Conservation (phyloP, 1,140 invertebrate genomes). For the Cotesia chilonis region DNA sequence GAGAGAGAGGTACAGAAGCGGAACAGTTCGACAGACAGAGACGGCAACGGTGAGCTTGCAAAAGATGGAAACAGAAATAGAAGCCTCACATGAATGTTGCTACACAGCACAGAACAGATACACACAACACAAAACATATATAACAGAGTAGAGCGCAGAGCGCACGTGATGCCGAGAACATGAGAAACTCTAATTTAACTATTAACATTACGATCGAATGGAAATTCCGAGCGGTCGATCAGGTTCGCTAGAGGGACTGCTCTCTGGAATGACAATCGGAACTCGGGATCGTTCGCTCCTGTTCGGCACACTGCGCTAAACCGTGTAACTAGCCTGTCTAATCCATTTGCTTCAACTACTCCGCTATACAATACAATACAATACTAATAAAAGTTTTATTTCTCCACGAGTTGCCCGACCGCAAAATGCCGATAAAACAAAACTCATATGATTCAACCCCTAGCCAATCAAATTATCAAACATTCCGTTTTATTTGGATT, state of each 20-base stretch:
- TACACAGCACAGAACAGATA: too few species aligned
- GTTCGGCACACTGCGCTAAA: neutral
- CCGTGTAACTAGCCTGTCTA: slow-evolving; percentile 26
- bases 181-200: slow-evolving; percentile 42
- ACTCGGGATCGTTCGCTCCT: slow-evolving; percentile 6
- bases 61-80: slow-evolving; percentile 3
- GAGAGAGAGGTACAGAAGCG: slow-evolving; percentile 1
- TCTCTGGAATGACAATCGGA: slow-evolving; percentile 17
- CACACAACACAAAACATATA: too few species aligned
- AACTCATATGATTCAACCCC: neutral
- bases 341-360: slow-evolving; percentile 11
- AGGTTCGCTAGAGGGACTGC: neutral
- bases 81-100: slow-evolving; percentile 6
- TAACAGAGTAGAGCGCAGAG: neutral
- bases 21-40: too few species aligned
- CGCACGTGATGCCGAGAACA: slow-evolving; percentile 29
- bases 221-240: slow-evolving; percentile 33
- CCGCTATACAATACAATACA: too few species aligned
- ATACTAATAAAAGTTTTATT: too few species aligned
- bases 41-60: neutral
- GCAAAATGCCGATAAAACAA: too few species aligned
- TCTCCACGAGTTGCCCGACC: too few species aligned
- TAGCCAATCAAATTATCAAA: neutral
- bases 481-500: neutral
- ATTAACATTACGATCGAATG: slow-evolving; percentile 41